Percentiles rank a stretch among this genome's conserved stretches.
Conservation (phyloP, 2,113 vertebrate genomes). For the Haemorhous mexicanus region DNA sequence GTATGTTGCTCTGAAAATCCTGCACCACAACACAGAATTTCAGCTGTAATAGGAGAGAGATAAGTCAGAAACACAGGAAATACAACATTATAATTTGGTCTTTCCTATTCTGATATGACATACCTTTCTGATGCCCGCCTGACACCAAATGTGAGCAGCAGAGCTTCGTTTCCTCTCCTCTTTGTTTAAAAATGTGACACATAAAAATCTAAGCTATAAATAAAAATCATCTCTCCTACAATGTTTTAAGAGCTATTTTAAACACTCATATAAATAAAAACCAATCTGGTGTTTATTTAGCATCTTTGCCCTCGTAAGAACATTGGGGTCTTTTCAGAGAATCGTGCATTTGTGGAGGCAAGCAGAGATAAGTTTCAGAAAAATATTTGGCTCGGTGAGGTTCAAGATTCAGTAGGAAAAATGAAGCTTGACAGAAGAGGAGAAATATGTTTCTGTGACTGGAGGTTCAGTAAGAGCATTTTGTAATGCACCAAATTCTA, state of each 20-base stretch:
- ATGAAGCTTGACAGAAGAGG: not conserved
- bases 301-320: not conserved
- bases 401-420: not conserved
- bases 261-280: constrained; percentile 30
- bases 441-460: not conserved
- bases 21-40: fast-evolving
- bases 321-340: not conserved
- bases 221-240: not conserved
- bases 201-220: constrained; percentile 49
- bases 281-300: constrained; percentile 23
- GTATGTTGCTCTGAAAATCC: not conserved
- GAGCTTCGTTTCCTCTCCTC: not conserved
- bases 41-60: not conserved
- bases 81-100: not conserved
- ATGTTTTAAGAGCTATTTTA: constrained; percentile 42
- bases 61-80: not conserved
- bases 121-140: not conserved
- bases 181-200: constrained; percentile 59
- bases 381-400: not conserved
- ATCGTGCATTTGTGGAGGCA: not conserved
- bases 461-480: not conserved
- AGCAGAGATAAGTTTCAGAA: not conserved
- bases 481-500: not conserved
- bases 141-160: not conserved
- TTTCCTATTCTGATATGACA: not conserved